Percentiles rank a stretch among this genome's conserved stretches.
Conservation (phyloP, 2,113 vertebrate species). For the Baryphthengus martii region DNA sequence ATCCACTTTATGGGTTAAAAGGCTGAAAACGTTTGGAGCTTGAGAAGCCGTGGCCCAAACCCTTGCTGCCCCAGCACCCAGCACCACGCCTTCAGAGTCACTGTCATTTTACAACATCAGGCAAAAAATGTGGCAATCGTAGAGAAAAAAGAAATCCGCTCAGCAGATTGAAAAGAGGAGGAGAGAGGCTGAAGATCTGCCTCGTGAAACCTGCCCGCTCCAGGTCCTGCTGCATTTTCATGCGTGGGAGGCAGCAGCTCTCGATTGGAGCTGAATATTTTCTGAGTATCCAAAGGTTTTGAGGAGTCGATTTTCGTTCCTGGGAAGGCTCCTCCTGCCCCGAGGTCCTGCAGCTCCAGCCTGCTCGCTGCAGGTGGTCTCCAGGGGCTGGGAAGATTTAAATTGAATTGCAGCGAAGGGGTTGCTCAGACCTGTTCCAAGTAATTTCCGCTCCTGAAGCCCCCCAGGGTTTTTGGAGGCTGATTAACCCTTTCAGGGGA, state of each 20-base stretch:
- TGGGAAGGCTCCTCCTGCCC: background rate
- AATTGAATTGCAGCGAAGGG: background rate
- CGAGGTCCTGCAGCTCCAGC: background rate
- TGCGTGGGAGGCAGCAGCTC: background rate
- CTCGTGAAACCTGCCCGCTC: background rate
- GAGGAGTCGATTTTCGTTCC: background rate
- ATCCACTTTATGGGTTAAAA: background rate
- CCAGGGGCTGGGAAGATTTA: background rate
- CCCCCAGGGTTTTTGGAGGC: background rate
- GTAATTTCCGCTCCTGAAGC: background rate
- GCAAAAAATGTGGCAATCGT: background rate
- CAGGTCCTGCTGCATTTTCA: rapidly evolving
- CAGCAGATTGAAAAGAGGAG: background rate
- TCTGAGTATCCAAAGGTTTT: background rate
- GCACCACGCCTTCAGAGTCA: background rate
- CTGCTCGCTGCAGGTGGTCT: background rate
- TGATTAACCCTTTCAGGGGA: background rate
- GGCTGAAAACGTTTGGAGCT: background rate
- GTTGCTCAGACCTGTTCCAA: background rate
- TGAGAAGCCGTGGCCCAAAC: rapidly evolving
- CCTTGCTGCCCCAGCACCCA: background rate
- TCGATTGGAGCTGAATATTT: background rate
- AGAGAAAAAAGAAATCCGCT: background rate
- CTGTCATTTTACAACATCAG: background rate
- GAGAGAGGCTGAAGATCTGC: background rate